These are phyloP conservation scores for Paedocypris sp. DNA, from an alignment of 2,113 vertebrate genomes.

Conservation along the genomic window DNA sequence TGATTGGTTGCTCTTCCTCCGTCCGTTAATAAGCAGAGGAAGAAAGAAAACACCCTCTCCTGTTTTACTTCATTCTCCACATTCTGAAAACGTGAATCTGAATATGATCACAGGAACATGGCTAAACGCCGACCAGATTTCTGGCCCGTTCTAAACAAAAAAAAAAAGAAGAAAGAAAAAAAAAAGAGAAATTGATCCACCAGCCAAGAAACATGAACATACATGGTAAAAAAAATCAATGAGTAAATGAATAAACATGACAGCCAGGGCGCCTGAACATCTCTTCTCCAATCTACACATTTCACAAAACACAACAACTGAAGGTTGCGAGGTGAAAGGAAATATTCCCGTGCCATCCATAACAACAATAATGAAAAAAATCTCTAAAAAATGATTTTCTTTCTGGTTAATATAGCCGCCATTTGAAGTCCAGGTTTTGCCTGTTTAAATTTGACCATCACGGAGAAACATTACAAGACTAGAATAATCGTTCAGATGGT, in stretches of 20 bases:
- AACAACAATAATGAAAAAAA: background rate
- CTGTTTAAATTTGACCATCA: too few species aligned
- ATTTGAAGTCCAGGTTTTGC: too few species aligned
- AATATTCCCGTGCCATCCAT: background rate
- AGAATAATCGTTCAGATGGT: too few species aligned
- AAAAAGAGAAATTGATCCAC: conserved; percentile 14
- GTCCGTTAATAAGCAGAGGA: background rate
- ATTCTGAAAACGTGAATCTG: conserved; percentile 20
- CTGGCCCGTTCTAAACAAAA: conserved; percentile 9
- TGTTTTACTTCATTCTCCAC: conserved; percentile 1
- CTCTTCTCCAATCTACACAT: background rate
- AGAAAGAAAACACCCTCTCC: background rate
- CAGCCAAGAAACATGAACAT: conserved; percentile 29
- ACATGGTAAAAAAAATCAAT: conserved; percentile 55
- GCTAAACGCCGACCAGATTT: conserved; percentile 26
- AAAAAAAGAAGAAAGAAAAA: background rate
- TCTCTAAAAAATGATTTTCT: background rate
- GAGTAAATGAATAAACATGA: conserved; percentile 47
- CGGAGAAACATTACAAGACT: too few species aligned
- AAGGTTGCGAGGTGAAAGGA: background rate
- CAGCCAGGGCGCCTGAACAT: conserved; percentile 38
- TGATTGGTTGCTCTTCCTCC: too few species aligned
- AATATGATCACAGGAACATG: conserved; percentile 23
- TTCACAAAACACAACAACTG: conserved; percentile 22
- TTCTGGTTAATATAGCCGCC: background rate